Evolutionary conservation across 2,888 invertebrate genomes (phyloP), one percentile per base, ranked within the genome.

Genomic region (Harpagoxenus sublaevis): DNA sequence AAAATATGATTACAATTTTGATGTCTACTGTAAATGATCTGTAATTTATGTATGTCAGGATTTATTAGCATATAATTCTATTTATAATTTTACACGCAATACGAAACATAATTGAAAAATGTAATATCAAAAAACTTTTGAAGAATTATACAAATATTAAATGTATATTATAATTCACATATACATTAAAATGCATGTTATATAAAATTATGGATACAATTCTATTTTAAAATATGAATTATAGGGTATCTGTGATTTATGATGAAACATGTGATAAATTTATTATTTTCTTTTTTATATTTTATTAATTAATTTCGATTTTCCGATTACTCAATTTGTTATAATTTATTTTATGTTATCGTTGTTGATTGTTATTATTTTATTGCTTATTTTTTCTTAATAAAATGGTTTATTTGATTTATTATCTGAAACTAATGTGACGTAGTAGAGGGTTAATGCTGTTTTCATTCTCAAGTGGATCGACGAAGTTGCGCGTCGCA

Each of bases 291-390:
- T 10, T 55, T 55, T 55, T 39, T 55, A 57, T 71, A 55, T 71
- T 71, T 39, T 39, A 55, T 18, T 42, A 42, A 39, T 57, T 57
- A 8, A 71, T 2, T 53, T 51, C 42, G 12, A 70, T 71, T 71
- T 28, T 8, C 10, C 39, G 0, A n/a, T 53, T 42, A 23, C 1
- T 55, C 4, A 35, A 12, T 70, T 6, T 51, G 51, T 51, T 3
- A 2, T 35, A 57, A 42, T 62, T 60, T 31, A 45, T 74, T 74
- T 57, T 31, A 31, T 31, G 10, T 45, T 68, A 18, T 48, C 1
- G 4, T 60, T 60, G 5, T 10, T 57, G 0, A 1, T 28, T 39
- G 9, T 42, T 28, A 28, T 39, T 42, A 12, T 31, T 18, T 55
- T 39, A n/a, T 66, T 45, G 12, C 28, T 45, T 0, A 48, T 63